Evolutionary conservation across 2,888 invertebrate genomes (phyloP).

Genomic region (Cheilosia soror): DNA sequence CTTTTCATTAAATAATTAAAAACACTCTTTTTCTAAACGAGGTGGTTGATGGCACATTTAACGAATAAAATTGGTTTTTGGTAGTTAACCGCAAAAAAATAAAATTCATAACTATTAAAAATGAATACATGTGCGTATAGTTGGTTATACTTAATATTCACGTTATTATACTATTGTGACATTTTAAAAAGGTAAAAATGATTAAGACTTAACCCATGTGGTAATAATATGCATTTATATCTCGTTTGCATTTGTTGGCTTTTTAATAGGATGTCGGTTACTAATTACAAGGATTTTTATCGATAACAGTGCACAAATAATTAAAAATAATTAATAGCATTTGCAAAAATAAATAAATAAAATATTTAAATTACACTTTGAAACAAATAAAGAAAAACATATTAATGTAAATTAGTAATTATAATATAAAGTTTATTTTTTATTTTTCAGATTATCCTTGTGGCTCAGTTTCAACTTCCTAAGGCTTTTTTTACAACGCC

Average conservation of each 20-base stretch:
- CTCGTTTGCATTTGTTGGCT: background rate
- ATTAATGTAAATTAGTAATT: background rate
- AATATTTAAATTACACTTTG: background rate
- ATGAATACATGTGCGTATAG: background rate
- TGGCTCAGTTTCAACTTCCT: too few species aligned
- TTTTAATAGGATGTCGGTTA: background rate
- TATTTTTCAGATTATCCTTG: too few species aligned
- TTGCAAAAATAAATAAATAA: background rate
- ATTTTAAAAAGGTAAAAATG: background rate
- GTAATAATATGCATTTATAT: background rate
- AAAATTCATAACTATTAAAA: slow-evolving; percentile 18
- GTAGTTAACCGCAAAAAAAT: slow-evolving; percentile 34
- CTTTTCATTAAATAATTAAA: slow-evolving; percentile 72
- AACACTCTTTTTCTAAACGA: slow-evolving; percentile 41
- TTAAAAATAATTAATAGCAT: background rate
- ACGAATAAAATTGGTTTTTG: slow-evolving; percentile 46
- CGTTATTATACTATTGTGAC: too few species aligned
- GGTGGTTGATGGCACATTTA: slow-evolving; percentile 56
- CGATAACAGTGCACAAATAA: background rate
- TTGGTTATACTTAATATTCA: background rate
- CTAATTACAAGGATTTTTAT: background rate
- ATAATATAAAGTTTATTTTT: background rate
- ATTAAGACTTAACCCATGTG: background rate
- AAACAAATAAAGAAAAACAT: too few species aligned
- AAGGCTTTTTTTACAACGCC: too few species aligned